phyloP scores from a whole-genome alignment of 2,888 invertebrate species.

The Brachynemurus nebulosus region DNA sequence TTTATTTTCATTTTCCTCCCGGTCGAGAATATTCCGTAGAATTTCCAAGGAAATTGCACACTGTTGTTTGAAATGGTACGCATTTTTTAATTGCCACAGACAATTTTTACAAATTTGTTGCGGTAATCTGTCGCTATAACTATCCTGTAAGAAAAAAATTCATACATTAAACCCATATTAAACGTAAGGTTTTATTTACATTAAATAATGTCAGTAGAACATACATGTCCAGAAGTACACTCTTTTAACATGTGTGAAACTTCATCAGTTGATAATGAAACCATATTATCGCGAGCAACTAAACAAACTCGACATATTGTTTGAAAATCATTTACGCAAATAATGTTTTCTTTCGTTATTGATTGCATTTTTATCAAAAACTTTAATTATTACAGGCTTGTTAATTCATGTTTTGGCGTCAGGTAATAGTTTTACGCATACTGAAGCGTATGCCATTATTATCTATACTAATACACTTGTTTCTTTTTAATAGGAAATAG shows the following conservation, averaged over 20 bases:
- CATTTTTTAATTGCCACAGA: background rate
- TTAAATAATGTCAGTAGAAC: background rate
- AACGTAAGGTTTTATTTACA: background rate
- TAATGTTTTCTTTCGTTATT: too few relatives aligned
- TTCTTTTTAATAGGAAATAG: too few relatives aligned
- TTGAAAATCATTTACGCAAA: background rate
- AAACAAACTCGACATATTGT: conserved; percentile 3
- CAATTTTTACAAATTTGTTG: conserved; percentile 3
- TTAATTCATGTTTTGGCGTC: too few relatives aligned
- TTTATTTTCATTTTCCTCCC: background rate
- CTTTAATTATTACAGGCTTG: too few relatives aligned
- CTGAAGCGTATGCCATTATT: too few relatives aligned
- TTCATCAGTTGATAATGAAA: background rate
- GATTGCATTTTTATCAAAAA: too few relatives aligned
- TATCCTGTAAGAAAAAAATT: background rate
- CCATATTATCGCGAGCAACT: background rate
- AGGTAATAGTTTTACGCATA: too few relatives aligned
- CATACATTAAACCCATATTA: too few relatives aligned
- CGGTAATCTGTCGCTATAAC: background rate
- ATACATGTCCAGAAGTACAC: conserved; percentile 1
- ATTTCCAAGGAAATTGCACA: background rate
- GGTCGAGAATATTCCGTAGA: background rate
- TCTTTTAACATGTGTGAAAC: conserved; percentile 1
- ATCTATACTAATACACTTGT: too few relatives aligned
- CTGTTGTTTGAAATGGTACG: background rate